Percentiles rank a stretch among this genome's conserved stretches.
phyloP scores from a whole-genome alignment of 2,888 invertebrate species.

The Andrena flavipes region DNA sequence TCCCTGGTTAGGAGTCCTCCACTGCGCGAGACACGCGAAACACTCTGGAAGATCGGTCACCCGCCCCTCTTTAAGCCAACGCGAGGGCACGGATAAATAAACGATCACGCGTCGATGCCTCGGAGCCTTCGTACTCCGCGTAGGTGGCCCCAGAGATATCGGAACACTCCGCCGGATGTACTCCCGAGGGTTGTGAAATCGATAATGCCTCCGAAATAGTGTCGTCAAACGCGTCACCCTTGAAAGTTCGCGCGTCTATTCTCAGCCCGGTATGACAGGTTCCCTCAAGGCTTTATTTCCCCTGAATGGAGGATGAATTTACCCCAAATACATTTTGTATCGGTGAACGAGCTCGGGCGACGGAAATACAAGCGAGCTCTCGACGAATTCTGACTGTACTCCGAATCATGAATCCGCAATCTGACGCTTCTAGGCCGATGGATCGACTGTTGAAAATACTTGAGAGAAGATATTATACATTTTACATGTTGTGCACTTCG shows the following conservation, averaged over 20 bases:
- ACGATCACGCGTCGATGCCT: slow-evolving; percentile 45
- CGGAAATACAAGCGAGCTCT: background rate
- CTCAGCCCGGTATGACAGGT: background rate
- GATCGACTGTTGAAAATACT: slow-evolving; percentile 10
- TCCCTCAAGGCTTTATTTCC: slow-evolving; percentile 26
- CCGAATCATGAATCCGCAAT: slow-evolving; percentile 32
- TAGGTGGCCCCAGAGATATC: slow-evolving; percentile 11
- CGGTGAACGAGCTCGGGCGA: background rate
- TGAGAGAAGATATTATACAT: background rate
- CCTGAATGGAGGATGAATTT: background rate
- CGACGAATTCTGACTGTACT: slow-evolving; percentile 3
- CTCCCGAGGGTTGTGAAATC: slow-evolving; percentile 26
- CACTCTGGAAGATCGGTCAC: slow-evolving; percentile 28
- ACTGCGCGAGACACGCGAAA: background rate
- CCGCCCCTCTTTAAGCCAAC: slow-evolving; percentile 3
- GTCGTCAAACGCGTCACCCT: background rate
- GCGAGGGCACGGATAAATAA: slow-evolving; percentile 57
- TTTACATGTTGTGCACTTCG: background rate
- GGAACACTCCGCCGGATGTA: slow-evolving; percentile 8
- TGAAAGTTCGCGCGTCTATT: slow-evolving; percentile 7
- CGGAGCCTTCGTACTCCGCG: slow-evolving; percentile 14
- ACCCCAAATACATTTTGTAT: background rate
- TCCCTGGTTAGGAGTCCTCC: background rate
- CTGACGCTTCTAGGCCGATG: slow-evolving; percentile 5
- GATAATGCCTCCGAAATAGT: slow-evolving; percentile 33